phyloP scores from a whole-genome alignment of 2,797 vertebrate genomes.

The Vespertilio murinus region DNA sequence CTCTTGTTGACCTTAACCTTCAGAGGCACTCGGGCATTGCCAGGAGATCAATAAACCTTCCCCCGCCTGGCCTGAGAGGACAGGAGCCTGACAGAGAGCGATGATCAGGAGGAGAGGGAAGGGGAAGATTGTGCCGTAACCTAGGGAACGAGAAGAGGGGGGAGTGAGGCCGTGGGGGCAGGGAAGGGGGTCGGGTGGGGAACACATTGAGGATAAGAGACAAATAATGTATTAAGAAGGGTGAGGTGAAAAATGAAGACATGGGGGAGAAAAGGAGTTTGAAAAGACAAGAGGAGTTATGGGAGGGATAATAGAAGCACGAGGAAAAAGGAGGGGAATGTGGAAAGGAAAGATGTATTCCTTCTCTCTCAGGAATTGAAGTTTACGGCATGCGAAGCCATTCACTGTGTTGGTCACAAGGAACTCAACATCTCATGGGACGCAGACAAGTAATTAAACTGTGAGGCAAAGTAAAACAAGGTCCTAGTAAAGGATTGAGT shows the following conservation, averaged over 20 bases:
- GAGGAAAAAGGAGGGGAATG: not conserved
- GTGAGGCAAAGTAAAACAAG: not conserved
- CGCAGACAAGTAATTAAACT: not conserved
- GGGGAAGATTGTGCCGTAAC: not conserved
- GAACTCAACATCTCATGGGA: not conserved
- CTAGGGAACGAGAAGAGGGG: not conserved
- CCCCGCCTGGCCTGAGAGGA: not conserved
- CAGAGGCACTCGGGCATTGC: conserved; percentile 51
- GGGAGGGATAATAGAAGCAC: not conserved
- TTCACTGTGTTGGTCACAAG: not conserved
- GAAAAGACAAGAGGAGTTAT: not conserved
- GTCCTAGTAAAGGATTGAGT: not conserved
- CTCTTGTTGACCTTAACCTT: conserved; percentile 72
- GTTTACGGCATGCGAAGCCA: not conserved
- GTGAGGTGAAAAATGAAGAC: not conserved
- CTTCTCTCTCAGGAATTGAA: not conserved
- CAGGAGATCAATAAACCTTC: not conserved
- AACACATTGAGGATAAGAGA: not conserved
- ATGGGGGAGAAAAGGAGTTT: not conserved
- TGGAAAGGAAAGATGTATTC: not conserved
- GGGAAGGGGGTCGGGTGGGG: accelerated
- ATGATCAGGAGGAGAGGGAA: not conserved
- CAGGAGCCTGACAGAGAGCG: conserved; percentile 67
- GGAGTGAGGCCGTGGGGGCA: not conserved
- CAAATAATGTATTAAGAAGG: not conserved